These are phyloP conservation scores for Drosophila teissieri DNA, from an alignment of 1,140 invertebrate genomes.

Conservation along the genomic window DNA sequence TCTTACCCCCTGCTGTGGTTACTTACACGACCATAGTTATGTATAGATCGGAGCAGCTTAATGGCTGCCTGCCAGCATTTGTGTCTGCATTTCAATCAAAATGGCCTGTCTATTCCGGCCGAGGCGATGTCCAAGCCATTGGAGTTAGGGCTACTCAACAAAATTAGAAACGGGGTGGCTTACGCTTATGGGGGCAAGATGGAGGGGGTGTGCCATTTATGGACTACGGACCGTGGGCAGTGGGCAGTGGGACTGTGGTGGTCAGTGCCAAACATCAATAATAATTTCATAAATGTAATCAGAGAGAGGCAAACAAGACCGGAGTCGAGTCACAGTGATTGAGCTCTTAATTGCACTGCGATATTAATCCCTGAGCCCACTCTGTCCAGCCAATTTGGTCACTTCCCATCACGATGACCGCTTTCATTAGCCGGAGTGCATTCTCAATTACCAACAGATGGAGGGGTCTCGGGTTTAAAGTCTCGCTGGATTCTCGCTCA, in stretches of 20 bases:
- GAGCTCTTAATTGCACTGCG: slow-evolving; percentile 80
- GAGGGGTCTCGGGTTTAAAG: slow-evolving; percentile 23
- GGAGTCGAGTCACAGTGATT: slow-evolving; percentile 68
- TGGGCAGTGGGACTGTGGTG: slow-evolving; percentile 63
- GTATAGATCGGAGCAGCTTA: slow-evolving; percentile 67
- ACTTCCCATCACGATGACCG: slow-evolving; percentile 25
- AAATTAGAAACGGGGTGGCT: slow-evolving; percentile 69
- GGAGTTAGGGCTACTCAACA: slow-evolving; percentile 65
- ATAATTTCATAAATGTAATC: slow-evolving; percentile 83
- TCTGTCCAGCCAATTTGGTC: slow-evolving; percentile 14
- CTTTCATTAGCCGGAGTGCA: slow-evolving; percentile 66
- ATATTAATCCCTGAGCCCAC: slow-evolving; percentile 64
- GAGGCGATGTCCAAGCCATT: slow-evolving; percentile 49
- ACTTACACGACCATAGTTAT: slow-evolving; percentile 19
- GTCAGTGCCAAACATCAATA: slow-evolving; percentile 80
- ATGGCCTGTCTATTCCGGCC: slow-evolving; percentile 44
- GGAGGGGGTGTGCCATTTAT: slow-evolving; percentile 6
- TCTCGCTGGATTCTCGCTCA: slow-evolving; percentile 13
- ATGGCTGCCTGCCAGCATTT: slow-evolving; percentile 77
- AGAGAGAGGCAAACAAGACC: slow-evolving; percentile 63
- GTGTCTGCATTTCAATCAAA: slow-evolving; percentile 62
- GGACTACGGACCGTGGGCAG: slow-evolving; percentile 19
- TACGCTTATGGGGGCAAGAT: slow-evolving; percentile 2
- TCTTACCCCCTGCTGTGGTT: background rate
- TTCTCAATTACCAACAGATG: slow-evolving; percentile 34